Evolutionary conservation across 2,797 vertebrate genomes (phyloP).

Genomic region (Arremon aurantiirostris): DNA sequence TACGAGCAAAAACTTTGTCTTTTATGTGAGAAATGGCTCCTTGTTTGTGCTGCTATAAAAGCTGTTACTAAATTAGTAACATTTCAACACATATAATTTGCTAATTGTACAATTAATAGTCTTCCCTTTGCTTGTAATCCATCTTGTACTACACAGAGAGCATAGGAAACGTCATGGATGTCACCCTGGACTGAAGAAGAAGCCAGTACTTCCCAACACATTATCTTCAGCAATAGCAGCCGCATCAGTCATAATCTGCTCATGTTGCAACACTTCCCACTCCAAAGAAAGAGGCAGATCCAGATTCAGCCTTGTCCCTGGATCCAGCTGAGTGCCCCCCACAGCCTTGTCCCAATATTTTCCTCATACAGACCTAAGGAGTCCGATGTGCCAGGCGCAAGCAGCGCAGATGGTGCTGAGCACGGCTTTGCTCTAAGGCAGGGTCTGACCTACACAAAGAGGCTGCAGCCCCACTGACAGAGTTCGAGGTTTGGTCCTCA

Average conservation of each 20-base stretch:
- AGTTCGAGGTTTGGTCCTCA: neutral
- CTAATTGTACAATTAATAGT: constrained; percentile 28
- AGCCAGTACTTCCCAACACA: neutral
- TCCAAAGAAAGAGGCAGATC: neutral
- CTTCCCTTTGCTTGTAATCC: constrained; percentile 41
- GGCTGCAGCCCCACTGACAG: neutral
- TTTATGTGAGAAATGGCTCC: neutral
- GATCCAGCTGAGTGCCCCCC: neutral
- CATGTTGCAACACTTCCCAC: neutral
- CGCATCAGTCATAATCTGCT: rapidly evolving
- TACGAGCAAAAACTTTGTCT: neutral
- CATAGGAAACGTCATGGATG: neutral
- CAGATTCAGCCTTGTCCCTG: neutral
- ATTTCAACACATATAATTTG: neutral
- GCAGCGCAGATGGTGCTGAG: neutral
- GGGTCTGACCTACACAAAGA: neutral
- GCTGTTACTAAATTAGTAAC: neutral
- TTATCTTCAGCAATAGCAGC: neutral
- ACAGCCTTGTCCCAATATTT: neutral
- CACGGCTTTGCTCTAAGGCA: rapidly evolving
- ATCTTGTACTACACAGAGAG: constrained; percentile 22
- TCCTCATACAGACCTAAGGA: neutral
- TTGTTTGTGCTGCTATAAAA: constrained; percentile 2
- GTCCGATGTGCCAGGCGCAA: rapidly evolving
- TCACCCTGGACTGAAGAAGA: neutral